Conservation (phyloP, 2,888 invertebrate species). For the Leptopilina myrica region DNA sequence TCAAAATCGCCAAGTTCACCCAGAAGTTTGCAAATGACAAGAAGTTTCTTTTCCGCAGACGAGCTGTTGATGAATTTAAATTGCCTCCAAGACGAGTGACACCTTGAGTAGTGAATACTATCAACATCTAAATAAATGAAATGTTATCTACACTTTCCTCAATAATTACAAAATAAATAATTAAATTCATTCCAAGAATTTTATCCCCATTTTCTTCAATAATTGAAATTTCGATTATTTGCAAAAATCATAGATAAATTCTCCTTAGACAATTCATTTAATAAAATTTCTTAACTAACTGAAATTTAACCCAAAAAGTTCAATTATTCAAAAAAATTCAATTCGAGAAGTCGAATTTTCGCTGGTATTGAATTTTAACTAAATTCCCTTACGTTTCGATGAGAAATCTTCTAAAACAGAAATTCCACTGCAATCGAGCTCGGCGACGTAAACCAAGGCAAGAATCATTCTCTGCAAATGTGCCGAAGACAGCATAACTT, state of each 20-base stretch:
- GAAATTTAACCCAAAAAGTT: no score
- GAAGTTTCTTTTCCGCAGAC: slow-evolving; percentile 77
- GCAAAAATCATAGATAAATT: no score
- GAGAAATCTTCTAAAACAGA: slow-evolving; percentile 79
- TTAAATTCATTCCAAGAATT: no score
- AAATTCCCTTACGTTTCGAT: slow-evolving; percentile 55
- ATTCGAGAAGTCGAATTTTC: no score
- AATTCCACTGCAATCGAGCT: slow-evolving; percentile 77
- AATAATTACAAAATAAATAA: no score
- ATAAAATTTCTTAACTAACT: no score
- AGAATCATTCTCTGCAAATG: slow-evolving; percentile 80
- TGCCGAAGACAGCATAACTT: slow-evolving; percentile 78
- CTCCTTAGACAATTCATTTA: no score
- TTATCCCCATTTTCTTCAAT: no score
- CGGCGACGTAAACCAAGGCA: slow-evolving; percentile 79
- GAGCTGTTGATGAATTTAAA: slow-evolving; percentile 80
- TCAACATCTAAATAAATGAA: slow-evolving; percentile 71
- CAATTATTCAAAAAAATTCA: no score
- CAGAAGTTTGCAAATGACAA: slow-evolving; percentile 79
- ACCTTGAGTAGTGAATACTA: slow-evolving; percentile 70
- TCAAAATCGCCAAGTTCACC: slow-evolving; percentile 79
- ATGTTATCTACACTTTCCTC: no score
- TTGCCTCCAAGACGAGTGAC: slow-evolving; percentile 80
- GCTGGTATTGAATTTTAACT: no score
- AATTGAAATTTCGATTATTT: no score